Conservation (phyloP, 2,113 vertebrate genomes). For the Menidia beryllina region DNA sequence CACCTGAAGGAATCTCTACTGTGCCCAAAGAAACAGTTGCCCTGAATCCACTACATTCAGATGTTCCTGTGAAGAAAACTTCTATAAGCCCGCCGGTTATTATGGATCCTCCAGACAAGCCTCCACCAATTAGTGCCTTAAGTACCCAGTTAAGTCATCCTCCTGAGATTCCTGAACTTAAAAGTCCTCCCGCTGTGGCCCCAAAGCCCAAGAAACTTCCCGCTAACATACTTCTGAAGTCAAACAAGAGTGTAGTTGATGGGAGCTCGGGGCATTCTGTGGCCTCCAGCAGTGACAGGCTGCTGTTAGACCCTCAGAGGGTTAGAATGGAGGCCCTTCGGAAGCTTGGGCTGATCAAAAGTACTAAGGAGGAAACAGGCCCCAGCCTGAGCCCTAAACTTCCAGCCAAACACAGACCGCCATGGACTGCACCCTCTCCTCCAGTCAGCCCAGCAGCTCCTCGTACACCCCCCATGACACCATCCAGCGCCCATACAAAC, state of each 20-base stretch:
- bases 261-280: neutral
- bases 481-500: neutral
- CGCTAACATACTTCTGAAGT: constrained; percentile 89
- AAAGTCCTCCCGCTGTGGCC: constrained; percentile 84
- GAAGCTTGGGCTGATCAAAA: constrained; percentile 89
- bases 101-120: constrained; percentile 15
- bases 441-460: constrained; percentile 52
- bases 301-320: constrained; percentile 69
- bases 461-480: constrained; percentile 5
- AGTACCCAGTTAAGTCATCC: neutral
- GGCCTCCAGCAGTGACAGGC: constrained; percentile 37
- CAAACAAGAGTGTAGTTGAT: constrained; percentile 73
- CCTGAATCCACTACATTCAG: constrained; percentile 50
- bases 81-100: constrained; percentile 8
- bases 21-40: constrained; percentile 16
- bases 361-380: constrained; percentile 51
- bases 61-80: constrained; percentile 54
- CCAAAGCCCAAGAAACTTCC: constrained; percentile 91
- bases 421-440: constrained; percentile 47
- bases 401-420: constrained; percentile 42
- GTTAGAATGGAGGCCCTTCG: constrained; percentile 86
- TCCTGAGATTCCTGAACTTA: constrained; percentile 51
- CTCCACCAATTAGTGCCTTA: neutral
- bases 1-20: neutral
- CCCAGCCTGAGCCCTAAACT: constrained; percentile 48